Percentiles rank a stretch among this genome's conserved stretches.
Evolutionary conservation across 2,888 invertebrate species (phyloP).

Genomic region (Cheilosia soror): DNA sequence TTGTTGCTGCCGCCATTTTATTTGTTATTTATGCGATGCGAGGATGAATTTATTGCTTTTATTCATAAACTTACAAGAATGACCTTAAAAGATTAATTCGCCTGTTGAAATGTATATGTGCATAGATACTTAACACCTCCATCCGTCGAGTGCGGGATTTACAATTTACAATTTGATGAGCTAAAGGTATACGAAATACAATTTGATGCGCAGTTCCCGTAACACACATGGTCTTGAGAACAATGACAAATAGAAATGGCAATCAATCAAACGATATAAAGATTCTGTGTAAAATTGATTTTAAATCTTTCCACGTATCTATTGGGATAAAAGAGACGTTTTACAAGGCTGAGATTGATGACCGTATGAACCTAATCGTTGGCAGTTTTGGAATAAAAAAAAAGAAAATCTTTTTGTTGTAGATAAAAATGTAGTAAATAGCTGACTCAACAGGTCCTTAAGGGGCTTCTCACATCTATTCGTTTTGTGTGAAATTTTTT

Average conservation of each 20-base stretch:
- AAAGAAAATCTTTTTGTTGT: constrained; percentile 16
- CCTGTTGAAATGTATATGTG: constrained; percentile 33
- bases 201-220: background rate
- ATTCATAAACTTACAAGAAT: constrained; percentile 43
- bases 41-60: constrained; percentile 8
- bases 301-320: constrained; percentile 3
- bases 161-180: no score
- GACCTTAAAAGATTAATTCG: constrained; percentile 49
- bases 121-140: constrained; percentile 1
- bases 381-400: constrained; percentile 34
- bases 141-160: no score
- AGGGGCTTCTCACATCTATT: background rate
- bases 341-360: constrained; percentile 32
- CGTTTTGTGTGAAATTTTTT: no score
- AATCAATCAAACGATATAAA: constrained; percentile 26
- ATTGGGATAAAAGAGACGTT: background rate
- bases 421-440: constrained; percentile 5
- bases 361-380: background rate
- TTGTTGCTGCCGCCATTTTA: background rate
- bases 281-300: constrained; percentile 42
- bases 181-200: no score
- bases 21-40: background rate
- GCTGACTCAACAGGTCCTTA: constrained; percentile 12
- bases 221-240: background rate
- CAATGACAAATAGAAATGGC: constrained; percentile 13